These are phyloP conservation scores for Anoplophora glabripennis DNA, from an alignment of 1,140 invertebrate genomes.

Conservation along the genomic window DNA sequence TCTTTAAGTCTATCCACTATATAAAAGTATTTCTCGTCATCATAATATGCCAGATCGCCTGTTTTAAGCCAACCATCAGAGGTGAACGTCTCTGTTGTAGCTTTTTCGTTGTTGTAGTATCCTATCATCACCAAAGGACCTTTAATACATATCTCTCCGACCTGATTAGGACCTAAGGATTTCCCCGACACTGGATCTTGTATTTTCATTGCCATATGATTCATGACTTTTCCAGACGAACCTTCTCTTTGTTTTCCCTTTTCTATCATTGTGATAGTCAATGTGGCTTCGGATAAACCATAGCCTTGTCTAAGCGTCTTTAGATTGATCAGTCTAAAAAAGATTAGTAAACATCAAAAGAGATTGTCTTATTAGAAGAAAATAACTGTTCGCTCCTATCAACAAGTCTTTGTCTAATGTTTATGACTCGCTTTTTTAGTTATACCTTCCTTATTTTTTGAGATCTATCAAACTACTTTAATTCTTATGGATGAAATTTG, in stretches of 20 bases:
- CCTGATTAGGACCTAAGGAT: slow-evolving; percentile 56
- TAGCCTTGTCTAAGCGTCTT: slow-evolving; percentile 56
- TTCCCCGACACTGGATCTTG: slow-evolving; percentile 61
- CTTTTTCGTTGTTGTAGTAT: slow-evolving; percentile 65
- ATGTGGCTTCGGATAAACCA: slow-evolving; percentile 65
- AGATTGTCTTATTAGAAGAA: no score
- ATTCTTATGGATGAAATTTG: no score
- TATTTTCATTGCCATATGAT: slow-evolving; percentile 58
- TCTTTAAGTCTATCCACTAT: slow-evolving; percentile 84
- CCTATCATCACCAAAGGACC: slow-evolving; percentile 63
- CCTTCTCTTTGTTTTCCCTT: slow-evolving; percentile 50
- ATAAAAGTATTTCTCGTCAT: slow-evolving; percentile 69
- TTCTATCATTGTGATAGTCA: slow-evolving; percentile 40
- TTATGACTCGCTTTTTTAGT: no score
- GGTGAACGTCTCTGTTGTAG: slow-evolving; percentile 68
- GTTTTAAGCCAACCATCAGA: slow-evolving; percentile 76
- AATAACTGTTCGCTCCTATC: no score
- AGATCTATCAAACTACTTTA: no score
- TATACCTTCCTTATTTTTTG: no score
- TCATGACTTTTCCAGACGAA: slow-evolving; percentile 56
- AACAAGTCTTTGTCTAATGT: no score
- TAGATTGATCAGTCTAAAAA: slow-evolving; percentile 3
- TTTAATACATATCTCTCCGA: slow-evolving; percentile 63
- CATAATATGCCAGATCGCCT: slow-evolving; percentile 78
- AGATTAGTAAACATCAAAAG: neutral